These are phyloP conservation scores for Paradoxurus hermaphroditus DNA, from an alignment of 2,113 vertebrate genomes.

Conservation along the genomic window DNA sequence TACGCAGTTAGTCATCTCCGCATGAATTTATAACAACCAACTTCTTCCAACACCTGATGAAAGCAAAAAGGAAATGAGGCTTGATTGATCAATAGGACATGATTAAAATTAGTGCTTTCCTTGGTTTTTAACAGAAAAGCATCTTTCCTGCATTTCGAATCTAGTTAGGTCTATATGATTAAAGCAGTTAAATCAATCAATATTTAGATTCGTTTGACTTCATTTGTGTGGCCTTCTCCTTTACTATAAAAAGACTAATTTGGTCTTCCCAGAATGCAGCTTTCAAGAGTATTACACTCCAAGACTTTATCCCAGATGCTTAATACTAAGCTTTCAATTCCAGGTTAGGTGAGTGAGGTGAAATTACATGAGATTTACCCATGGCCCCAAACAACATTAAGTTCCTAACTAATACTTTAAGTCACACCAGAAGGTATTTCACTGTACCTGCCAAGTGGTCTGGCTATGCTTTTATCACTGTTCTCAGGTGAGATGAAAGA, in stretches of 20 bases:
- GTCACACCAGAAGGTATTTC: not conserved
- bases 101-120: constrained; percentile 6
- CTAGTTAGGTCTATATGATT: not conserved
- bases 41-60: not conserved
- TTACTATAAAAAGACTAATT: not conserved
- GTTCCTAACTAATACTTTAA: not conserved
- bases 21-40: not conserved
- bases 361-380: not conserved
- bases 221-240: not conserved
- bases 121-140: not conserved
- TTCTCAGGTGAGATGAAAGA: not conserved
- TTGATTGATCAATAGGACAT: not conserved
- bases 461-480: not conserved
- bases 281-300: not conserved
- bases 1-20: not conserved
- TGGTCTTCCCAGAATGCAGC: not conserved
- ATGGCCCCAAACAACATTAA: not conserved
- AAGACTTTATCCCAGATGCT: not conserved
- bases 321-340: not conserved
- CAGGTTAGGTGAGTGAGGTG: not conserved
- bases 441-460: not conserved
- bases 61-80: constrained; percentile 15
- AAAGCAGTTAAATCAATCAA: not conserved
- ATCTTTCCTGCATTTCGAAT: not conserved
- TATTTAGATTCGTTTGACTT: not conserved